Conservation (phyloP, 1,140 invertebrate species). For the Drosophila ironensis region DNA sequence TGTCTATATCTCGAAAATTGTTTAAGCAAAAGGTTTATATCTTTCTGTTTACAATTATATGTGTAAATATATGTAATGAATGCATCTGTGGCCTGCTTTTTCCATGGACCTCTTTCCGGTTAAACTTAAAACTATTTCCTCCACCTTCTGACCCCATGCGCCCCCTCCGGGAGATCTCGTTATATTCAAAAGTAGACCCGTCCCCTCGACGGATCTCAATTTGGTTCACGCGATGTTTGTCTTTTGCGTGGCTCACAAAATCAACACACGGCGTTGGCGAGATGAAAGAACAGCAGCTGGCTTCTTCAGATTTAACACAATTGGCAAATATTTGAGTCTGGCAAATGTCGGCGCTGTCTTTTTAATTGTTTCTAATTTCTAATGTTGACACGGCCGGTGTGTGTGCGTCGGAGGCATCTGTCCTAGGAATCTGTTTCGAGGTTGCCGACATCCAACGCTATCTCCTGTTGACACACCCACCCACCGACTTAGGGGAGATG, state of each 20-base stretch:
- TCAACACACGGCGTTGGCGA: slow-evolving; percentile 10
- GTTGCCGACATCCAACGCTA: slow-evolving; percentile 43
- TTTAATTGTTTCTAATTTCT: slow-evolving; percentile 75
- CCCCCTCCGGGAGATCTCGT: background rate
- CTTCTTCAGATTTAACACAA: slow-evolving; percentile 53
- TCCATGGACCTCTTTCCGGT: too few relatives aligned
- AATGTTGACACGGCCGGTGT: slow-evolving; percentile 53
- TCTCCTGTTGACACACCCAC: slow-evolving; percentile 62
- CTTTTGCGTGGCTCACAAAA: slow-evolving; percentile 14
- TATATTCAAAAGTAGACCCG: too few relatives aligned
- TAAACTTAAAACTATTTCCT: background rate
- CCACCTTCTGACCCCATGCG: background rate
- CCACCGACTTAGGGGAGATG: slow-evolving; percentile 20
- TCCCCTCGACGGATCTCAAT: slow-evolving; percentile 9
- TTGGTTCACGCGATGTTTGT: slow-evolving; percentile 20
- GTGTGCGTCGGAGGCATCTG: slow-evolving; percentile 22
- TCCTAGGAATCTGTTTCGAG: slow-evolving; percentile 20
- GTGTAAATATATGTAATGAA: too few relatives aligned
- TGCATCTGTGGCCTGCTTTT: too few relatives aligned
- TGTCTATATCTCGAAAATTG: too few relatives aligned
- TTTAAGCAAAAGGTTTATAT: too few relatives aligned
- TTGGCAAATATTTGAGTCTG: slow-evolving; percentile 60
- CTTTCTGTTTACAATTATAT: too few relatives aligned
- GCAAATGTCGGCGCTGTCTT: slow-evolving; percentile 55
- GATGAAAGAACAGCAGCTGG: slow-evolving; percentile 40